Evolutionary conservation across 2,797 vertebrate species (phyloP), one percentile per base, ranked within the genome.

Genomic region (Hemibagrus guttatus): DNA sequence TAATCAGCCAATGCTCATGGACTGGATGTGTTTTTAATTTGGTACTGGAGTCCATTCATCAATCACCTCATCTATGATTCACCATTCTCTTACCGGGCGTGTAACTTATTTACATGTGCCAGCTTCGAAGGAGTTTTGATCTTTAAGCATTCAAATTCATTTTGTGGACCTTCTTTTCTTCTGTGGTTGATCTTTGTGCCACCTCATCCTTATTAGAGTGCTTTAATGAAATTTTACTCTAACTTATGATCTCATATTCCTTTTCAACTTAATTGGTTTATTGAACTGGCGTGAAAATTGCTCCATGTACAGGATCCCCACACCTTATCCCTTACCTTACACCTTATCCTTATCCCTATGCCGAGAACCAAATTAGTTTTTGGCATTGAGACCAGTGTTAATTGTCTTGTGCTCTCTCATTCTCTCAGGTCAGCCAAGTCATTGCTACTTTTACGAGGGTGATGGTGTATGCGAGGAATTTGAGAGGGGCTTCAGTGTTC

Each of bases 401-500:
- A 58, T 82, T 83, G 42, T 64, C 72, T 54, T 87, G 59, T 68
- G 39, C 68, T 69, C 21, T 69, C 26, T 54, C 21, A 1, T n/a
- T 87, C 49, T 92, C 91, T 66, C 92, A 99, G 98, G 97, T 84
- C 96, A 97, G 89, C 98, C 98, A 3, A 99, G 97, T 90, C 94
- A 96, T 83, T 99, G 98, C 93, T 99, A 98, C 0, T 89, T 97
- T 66, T 95, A 97, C 0, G 94, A 97, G 0, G 97, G 97, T 5
- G 98, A 99, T 0, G 97, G 97, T 0, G 91, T 97, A 71, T 98
- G 97, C 76, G 97, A 99, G 90, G 95, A 97, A 5, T 98, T 97
- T 2, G 98, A 99, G 92, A 95, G 91, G 66, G 92, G 89, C 76
- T 96, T 90, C 92, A 98, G 96, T 61, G 58, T 96, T 79, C 91